Percentiles rank a stretch among this genome's conserved stretches.
phyloP scores from a whole-genome alignment of 2,888 invertebrate species.

The Aspidiotus destructor region DNA sequence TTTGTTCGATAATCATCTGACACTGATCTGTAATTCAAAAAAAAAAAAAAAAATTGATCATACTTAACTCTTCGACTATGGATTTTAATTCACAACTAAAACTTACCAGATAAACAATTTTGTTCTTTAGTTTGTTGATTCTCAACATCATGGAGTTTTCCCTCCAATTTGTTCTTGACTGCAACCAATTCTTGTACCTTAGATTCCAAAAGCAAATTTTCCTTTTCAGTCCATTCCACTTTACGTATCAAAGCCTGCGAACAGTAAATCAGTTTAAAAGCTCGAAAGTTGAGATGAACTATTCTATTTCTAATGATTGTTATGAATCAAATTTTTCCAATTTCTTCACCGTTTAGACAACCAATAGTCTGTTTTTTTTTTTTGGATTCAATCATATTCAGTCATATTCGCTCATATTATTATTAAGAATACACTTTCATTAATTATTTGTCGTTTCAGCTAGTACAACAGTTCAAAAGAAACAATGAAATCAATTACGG shows the following conservation, averaged over 20 bases:
- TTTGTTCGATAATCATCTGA: slow-evolving; percentile 45
- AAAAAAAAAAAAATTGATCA: slow-evolving; percentile 1
- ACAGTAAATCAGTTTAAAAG: not conserved
- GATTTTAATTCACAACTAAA: not conserved
- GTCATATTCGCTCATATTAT: too few relatives aligned
- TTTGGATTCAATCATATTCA: too few relatives aligned
- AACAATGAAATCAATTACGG: too few relatives aligned
- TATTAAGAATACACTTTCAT: too few relatives aligned
- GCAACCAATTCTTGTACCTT: slow-evolving; percentile 56
- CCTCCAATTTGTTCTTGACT: slow-evolving; percentile 58
- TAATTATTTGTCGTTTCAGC: too few relatives aligned
- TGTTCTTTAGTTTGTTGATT: slow-evolving; percentile 38
- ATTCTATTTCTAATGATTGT: too few relatives aligned
- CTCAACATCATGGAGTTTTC: slow-evolving; percentile 49
- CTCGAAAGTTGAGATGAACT: too few relatives aligned
- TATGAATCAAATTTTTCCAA: too few relatives aligned
- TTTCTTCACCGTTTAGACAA: too few relatives aligned
- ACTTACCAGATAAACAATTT: slow-evolving; percentile 18
- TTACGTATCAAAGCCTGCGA: slow-evolving; percentile 54
- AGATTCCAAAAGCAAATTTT: slow-evolving; percentile 55
- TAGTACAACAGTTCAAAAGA: too few relatives aligned
- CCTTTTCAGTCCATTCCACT: slow-evolving; percentile 53
- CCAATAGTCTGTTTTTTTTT: too few relatives aligned
- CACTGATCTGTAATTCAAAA: slow-evolving; percentile 33
- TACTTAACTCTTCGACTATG: not conserved